Base-by-base conservation (phyloP, 2,797 vertebrate species). In the Melopsittacus undulatus region DNA sequence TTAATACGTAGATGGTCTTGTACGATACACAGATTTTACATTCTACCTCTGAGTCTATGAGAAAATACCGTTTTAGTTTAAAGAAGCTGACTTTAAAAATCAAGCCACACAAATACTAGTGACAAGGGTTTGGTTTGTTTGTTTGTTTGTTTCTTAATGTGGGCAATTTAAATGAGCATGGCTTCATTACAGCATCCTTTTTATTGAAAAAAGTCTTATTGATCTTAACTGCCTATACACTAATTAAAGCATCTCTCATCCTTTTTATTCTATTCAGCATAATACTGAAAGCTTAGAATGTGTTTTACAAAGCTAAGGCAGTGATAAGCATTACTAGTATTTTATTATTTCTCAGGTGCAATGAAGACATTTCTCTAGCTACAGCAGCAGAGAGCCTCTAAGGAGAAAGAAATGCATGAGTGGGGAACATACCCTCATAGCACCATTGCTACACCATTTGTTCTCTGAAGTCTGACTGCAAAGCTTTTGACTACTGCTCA, bases 201-300 rank as follows among this genome's bases (percentile, higher is more conserved):
- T 59, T 86, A 91, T 20, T 90, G 83, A 88, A 89, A 76, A 22
- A 36, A 86, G 80, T 86, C 67, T 94, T 92, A 91, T 13, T 82
- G 83, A 90, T 67, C 70, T 96, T 88, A 91, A 89, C 86, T 79
- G 56, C 74, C 86, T 92, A 69, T 63, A 70, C 74, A 27, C 63
- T 95, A 95, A 95, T 95, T 94, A 96, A 94, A 93, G 51, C 86
- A 94, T 95, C 83, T 88, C 63, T 95, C 94, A 84, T 90, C 70
- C 88, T 74, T 46, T 73, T 93, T 91, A 68, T 63, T 66, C 80
- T 82, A 42, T 76, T 87, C 85, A 85, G 79, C 80, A 81, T 75
- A 78, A 69, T 64, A 36, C 56, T 87, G 54, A 32, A 63, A 59
- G 63, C 78, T 79, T 70, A 79, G 51, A 92, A 87, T 62, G 69